Conservation (phyloP, 2,797 vertebrate genomes). For the Luscinia megarhynchos region DNA sequence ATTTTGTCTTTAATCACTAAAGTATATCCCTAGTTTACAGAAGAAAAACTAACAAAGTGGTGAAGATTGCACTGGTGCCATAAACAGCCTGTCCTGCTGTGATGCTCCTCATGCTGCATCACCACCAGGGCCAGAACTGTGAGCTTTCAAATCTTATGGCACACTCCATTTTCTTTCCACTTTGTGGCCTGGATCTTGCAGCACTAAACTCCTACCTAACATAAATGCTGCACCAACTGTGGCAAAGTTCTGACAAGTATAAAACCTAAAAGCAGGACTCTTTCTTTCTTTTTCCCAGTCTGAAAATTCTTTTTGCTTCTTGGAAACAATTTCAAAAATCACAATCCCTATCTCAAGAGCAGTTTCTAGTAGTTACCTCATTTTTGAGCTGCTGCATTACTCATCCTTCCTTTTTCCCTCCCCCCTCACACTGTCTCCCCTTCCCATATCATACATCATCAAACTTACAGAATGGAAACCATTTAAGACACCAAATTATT, state of each 20-base stretch:
- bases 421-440: not conserved
- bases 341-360: not conserved
- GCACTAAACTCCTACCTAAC: not conserved
- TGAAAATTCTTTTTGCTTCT: not conserved
- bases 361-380: not conserved
- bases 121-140: not conserved
- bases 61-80: not conserved
- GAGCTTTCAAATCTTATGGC: not conserved
- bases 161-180: not conserved
- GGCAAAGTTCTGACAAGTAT: not conserved
- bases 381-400: not conserved
- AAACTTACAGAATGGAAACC: not conserved
- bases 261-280: not conserved
- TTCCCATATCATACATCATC: not conserved
- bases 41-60: not conserved
- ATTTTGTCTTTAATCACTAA: not conserved
- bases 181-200: not conserved
- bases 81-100: not conserved
- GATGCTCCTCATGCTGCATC: rapidly evolving
- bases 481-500: constrained; percentile 29
- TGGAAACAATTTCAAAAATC: not conserved
- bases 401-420: not conserved
- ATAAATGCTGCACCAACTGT: not conserved
- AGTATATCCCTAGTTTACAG: not conserved
- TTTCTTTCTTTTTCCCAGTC: not conserved